Conservation (phyloP, 1,140 invertebrate species). For the Tetramorium alpestre region DNA sequence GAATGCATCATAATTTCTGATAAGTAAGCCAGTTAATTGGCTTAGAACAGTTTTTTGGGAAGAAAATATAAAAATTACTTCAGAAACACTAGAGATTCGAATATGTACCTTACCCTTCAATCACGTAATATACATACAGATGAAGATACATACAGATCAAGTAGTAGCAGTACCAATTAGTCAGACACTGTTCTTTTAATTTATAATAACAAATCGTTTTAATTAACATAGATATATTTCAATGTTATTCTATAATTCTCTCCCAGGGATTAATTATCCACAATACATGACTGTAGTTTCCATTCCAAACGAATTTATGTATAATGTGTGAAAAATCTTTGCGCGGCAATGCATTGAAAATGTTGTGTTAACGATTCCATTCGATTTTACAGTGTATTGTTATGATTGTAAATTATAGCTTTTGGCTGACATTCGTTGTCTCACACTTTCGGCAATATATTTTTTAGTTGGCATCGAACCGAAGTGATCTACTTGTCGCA, state of each 20-base stretch:
- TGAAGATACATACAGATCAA: neutral
- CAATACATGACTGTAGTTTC: neutral
- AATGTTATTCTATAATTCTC: neutral
- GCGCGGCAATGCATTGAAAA: neutral
- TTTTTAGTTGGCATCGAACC: neutral
- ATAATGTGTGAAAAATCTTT: neutral
- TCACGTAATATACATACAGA: neutral
- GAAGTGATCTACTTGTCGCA: neutral
- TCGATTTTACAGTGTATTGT: neutral
- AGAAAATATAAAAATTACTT: neutral
- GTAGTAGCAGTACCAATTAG: neutral
- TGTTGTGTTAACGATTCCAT: neutral
- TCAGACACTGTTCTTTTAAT: neutral
- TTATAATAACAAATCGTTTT: neutral
- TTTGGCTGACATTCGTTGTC: neutral
- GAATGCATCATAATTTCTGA: neutral
- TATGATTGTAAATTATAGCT: conserved; percentile 1
- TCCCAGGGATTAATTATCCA: neutral
- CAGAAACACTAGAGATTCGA: neutral
- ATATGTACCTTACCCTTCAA: neutral
- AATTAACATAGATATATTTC: neutral
- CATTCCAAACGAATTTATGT: neutral
- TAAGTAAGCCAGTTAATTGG: neutral
- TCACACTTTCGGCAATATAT: neutral
- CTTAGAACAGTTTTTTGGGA: neutral